These are phyloP conservation scores for Cephus nigrinus DNA, from an alignment of 2,888 invertebrate species.

Conservation along the genomic window DNA sequence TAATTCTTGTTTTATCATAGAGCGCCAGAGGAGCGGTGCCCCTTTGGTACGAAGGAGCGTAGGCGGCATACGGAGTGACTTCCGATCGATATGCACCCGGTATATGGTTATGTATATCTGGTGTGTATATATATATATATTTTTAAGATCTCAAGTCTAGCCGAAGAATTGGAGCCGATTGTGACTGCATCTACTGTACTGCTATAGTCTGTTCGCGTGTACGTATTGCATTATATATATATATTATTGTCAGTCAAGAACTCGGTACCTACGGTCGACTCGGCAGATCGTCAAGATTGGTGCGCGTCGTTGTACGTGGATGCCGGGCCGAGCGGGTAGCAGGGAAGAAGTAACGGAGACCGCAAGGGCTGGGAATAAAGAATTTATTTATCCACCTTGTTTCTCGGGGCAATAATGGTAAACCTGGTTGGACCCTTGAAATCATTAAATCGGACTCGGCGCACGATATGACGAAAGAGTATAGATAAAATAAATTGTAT, in stretches of 20 bases:
- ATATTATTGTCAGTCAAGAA: background rate
- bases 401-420: background rate
- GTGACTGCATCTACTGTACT: background rate
- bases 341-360: background rate
- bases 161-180: background rate
- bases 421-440: background rate
- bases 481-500: background rate
- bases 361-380: background rate
- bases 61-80: slow-evolving; percentile 15
- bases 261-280: background rate
- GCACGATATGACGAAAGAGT: background rate
- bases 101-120: background rate
- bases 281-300: background rate
- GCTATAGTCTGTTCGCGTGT: background rate
- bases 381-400: background rate
- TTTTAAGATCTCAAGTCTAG: background rate
- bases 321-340: background rate
- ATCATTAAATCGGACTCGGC: background rate
- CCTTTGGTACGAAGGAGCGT: slow-evolving; percentile 6
- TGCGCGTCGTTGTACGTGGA: background rate
- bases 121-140: background rate
- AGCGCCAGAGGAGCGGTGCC: slow-evolving; percentile 2
- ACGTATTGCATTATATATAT: no score
- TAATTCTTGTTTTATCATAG: slow-evolving; percentile 16
- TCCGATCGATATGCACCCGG: slow-evolving; percentile 21